Percentiles rank a stretch among this genome's conserved stretches.
phyloP scores from a whole-genome alignment of 1,140 invertebrate genomes.

The Platorchestia sp. region DNA sequence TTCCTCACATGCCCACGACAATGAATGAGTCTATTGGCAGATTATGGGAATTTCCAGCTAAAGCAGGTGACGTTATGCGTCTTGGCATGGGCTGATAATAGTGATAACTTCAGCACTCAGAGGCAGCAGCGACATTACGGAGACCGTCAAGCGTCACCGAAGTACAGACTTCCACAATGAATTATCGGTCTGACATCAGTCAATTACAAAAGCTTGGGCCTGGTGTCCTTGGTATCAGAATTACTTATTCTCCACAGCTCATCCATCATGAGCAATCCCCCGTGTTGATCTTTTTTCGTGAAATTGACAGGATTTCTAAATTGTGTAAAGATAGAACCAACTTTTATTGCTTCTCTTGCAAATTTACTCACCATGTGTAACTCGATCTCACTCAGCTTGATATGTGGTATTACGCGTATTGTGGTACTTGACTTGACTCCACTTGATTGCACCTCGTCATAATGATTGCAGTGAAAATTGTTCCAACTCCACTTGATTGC shows the following conservation, averaged over 20 bases:
- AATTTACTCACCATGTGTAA: too few relatives aligned
- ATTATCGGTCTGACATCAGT: not conserved
- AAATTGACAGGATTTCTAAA: not conserved
- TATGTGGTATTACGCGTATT: too few relatives aligned
- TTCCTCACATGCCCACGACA: not conserved
- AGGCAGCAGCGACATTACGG: not conserved
- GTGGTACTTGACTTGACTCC: not conserved
- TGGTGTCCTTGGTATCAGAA: not conserved
- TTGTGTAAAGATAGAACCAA: too few relatives aligned
- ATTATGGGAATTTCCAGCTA: not conserved
- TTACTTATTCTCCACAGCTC: not conserved
- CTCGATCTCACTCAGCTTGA: too few relatives aligned
- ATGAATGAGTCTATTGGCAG: not conserved
- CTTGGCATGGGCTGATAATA: not conserved
- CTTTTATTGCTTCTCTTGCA: too few relatives aligned
- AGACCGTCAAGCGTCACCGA: not conserved
- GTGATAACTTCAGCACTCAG: not conserved
- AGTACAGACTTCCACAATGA: not conserved
- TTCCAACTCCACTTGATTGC: not conserved
- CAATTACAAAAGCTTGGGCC: not conserved
- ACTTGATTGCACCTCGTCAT: not conserved
- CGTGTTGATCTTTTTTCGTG: not conserved
- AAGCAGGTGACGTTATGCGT: not conserved
- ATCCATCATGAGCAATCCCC: not conserved
- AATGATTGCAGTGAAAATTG: not conserved